phyloP scores from a whole-genome alignment of 2,888 invertebrate genomes.

The Drosophila mettleri region DNA sequence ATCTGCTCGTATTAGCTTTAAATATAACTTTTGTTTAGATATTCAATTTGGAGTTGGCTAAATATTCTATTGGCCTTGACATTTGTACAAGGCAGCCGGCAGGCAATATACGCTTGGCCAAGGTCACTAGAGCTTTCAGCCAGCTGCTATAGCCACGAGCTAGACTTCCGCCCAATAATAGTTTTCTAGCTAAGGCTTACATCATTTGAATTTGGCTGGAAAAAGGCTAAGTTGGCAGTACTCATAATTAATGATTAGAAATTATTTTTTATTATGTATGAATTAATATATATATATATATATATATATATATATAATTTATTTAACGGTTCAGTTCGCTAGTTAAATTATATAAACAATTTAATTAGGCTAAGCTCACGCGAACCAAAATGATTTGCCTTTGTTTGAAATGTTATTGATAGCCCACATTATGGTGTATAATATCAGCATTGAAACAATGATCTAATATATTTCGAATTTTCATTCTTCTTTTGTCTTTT shows the following conservation, averaged over 20 bases:
- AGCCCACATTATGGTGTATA: background rate
- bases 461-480: background rate
- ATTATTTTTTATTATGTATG: too few species aligned
- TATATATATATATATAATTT: background rate
- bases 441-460: background rate
- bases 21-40: slow-evolving; percentile 12
- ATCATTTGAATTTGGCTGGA: background rate
- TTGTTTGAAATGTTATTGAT: background rate
- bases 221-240: slow-evolving; percentile 6
- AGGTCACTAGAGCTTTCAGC: slow-evolving; percentile 11
- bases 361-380: slow-evolving; percentile 9
- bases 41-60: slow-evolving; percentile 30
- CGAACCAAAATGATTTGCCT: background rate
- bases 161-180: slow-evolving; percentile 8
- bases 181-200: background rate
- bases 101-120: background rate
- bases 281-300: background rate
- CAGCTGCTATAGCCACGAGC: background rate
- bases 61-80: slow-evolving; percentile 24
- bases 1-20: slow-evolving; percentile 1
- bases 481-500: slow-evolving; percentile 1
- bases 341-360: background rate
- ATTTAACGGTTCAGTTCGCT: slow-evolving; percentile 7
- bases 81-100: slow-evolving; percentile 8
- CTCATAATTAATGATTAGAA: background rate